phyloP scores from a whole-genome alignment of 1,140 invertebrate species.

The Apis dorsata region DNA sequence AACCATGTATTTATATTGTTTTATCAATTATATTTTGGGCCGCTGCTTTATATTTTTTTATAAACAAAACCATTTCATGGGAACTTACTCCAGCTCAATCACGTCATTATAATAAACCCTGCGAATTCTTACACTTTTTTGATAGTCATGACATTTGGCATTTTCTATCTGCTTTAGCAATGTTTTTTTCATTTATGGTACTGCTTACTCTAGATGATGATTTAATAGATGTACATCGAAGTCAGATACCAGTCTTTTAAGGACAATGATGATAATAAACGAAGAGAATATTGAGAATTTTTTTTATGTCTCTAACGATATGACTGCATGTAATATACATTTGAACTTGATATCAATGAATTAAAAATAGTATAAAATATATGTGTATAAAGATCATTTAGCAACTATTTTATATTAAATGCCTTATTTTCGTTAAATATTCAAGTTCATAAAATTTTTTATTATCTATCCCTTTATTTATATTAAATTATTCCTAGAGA shows the following conservation, averaged over 20 bases:
- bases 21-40: constrained; percentile 85
- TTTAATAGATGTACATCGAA: constrained; percentile 83
- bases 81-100: constrained; percentile 89
- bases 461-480: constrained; percentile 19
- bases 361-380: constrained; percentile 52
- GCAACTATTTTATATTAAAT: constrained; percentile 46
- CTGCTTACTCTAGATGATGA: constrained; percentile 91
- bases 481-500: constrained; percentile 27
- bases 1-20: constrained; percentile 84
- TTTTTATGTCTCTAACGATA: constrained; percentile 44
- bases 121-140: constrained; percentile 89
- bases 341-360: constrained; percentile 23
- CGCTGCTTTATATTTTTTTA: constrained; percentile 87
- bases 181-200: constrained; percentile 94
- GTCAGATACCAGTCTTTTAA: constrained; percentile 90
- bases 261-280: constrained; percentile 8
- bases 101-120: constrained; percentile 87
- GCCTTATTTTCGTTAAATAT: constrained; percentile 12
- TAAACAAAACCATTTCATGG: constrained; percentile 90
- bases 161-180: constrained; percentile 89
- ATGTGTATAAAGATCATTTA: constrained; percentile 45
- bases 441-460: constrained; percentile 19
- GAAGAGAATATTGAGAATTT: constrained; percentile 63
- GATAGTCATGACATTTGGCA: constrained; percentile 96
- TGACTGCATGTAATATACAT: constrained; percentile 31